Evolutionary conservation across 2,113 vertebrate genomes (phyloP).

Genomic region (Chloropsis cyanopogon): DNA sequence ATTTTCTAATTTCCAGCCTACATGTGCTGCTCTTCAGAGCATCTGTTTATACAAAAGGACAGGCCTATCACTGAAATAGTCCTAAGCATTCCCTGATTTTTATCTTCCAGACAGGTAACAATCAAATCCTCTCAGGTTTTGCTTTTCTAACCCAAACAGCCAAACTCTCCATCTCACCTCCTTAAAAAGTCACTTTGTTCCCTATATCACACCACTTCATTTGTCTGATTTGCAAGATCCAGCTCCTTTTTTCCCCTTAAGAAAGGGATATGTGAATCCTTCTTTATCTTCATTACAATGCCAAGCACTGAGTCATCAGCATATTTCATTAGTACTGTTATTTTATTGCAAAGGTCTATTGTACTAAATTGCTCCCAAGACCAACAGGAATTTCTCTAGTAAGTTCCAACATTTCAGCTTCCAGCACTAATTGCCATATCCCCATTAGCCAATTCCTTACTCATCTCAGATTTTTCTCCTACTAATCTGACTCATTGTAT

Average conservation of each 20-base stretch:
- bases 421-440: not conserved
- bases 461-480: not conserved
- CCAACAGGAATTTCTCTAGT: not conserved
- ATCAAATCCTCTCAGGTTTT: not conserved
- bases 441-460: slow-evolving; percentile 12
- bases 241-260: not conserved
- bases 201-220: not conserved
- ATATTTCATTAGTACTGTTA: not conserved
- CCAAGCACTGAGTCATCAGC: not conserved
- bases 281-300: not conserved
- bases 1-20: not conserved
- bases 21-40: not conserved
- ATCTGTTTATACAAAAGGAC: not conserved
- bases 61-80: not conserved
- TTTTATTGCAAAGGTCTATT: not conserved
- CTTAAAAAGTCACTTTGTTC: not conserved
- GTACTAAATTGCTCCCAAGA: not conserved
- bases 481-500: not conserved
- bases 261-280: not conserved
- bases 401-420: not conserved
- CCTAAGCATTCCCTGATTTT: not conserved
- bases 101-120: not conserved
- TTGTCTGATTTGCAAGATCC: not conserved
- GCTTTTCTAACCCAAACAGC: not conserved
- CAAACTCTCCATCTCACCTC: not conserved